These are phyloP conservation scores for Drosophila fuyamai DNA, from an alignment of 1,140 invertebrate species.

Conservation along the genomic window DNA sequence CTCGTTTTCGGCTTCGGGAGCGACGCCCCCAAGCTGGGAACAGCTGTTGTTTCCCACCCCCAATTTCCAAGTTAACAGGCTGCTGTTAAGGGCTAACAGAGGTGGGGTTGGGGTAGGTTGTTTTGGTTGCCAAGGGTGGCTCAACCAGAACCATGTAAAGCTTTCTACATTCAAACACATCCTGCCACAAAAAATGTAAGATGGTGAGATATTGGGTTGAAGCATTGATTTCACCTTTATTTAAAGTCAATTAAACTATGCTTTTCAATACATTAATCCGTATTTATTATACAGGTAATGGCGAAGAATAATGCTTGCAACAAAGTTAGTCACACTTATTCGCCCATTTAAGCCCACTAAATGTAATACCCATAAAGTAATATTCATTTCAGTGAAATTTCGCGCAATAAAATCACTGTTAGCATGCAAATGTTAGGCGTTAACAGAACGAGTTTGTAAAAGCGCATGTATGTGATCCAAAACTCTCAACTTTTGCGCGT, in stretches of 20 bases:
- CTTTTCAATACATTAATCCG: too few species aligned
- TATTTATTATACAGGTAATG: too few species aligned
- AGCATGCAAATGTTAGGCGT: not conserved
- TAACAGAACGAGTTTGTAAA: not conserved
- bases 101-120: slow-evolving; percentile 33
- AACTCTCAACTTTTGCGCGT: slow-evolving; percentile 19
- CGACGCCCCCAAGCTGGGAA: slow-evolving; percentile 41
- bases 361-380: too few species aligned
- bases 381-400: not conserved
- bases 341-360: too few species aligned
- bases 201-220: too few species aligned
- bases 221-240: too few species aligned
- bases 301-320: too few species aligned
- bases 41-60: slow-evolving; percentile 50
- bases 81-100: slow-evolving; percentile 20
- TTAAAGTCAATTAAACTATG: too few species aligned
- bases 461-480: not conserved
- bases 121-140: not conserved
- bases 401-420: not conserved
- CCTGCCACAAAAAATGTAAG: too few species aligned
- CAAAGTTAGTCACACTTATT: too few species aligned
- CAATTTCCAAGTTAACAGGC: slow-evolving; percentile 33
- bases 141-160: not conserved
- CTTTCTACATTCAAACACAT: too few species aligned
- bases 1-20: slow-evolving; percentile 69